Percentiles rank a stretch among this genome's conserved stretches.
Evolutionary conservation across 1,140 invertebrate genomes (phyloP).

Genomic region (Melitaea cinxia): DNA sequence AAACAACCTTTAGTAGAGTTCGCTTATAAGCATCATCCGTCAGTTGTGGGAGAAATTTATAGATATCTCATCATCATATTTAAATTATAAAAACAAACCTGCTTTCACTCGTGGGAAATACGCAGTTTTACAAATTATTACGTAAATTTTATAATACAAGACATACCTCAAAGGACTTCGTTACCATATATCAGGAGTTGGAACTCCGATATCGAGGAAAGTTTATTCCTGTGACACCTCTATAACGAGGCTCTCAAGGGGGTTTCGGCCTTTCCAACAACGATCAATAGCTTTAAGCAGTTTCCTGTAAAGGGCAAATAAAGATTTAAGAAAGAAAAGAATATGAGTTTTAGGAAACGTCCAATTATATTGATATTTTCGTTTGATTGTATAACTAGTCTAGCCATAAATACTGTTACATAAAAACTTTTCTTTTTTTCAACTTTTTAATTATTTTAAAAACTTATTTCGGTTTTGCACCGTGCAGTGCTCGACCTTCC

Average conservation of each 20-base stretch:
- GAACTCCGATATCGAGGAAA: constrained; percentile 14
- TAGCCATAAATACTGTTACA: too few relatives aligned
- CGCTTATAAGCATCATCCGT: too few relatives aligned
- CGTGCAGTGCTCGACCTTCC: too few relatives aligned
- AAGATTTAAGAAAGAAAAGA: not conserved
- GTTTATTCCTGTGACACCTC: constrained; percentile 21
- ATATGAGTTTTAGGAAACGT: not conserved
- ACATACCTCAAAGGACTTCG: constrained; percentile 4
- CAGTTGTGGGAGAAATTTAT: too few relatives aligned
- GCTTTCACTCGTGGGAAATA: too few relatives aligned
- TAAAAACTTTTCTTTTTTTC: too few relatives aligned
- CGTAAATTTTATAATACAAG: not conserved
- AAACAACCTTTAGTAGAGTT: too few relatives aligned
- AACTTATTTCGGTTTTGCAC: too few relatives aligned
- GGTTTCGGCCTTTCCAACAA: not conserved
- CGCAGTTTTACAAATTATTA: too few relatives aligned
- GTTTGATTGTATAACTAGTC: not conserved
- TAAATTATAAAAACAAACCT: not conserved
- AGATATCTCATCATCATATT: too few relatives aligned
- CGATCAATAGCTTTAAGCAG: constrained; percentile 11
- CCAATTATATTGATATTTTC: not conserved
- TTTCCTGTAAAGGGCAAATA: not conserved
- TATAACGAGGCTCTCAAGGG: constrained; percentile 17
- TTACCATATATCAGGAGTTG: constrained; percentile 16
- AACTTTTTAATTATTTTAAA: too few relatives aligned